Base-by-base conservation (phyloP, 2,888 invertebrate genomes). In the Caenorhabditis sp. region DNA sequence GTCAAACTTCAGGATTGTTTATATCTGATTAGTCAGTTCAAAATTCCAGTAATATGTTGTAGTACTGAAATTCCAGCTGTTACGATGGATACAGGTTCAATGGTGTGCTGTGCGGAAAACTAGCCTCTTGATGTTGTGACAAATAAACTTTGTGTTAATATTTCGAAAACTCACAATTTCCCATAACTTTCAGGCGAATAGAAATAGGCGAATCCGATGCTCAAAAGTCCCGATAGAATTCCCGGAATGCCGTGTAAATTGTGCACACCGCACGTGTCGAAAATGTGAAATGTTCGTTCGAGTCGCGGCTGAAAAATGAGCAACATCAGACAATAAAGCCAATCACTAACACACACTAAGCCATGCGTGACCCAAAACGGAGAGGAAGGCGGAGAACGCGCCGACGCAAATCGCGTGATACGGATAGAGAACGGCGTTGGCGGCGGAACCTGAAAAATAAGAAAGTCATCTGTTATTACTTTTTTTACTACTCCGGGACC, bases 211-310 rank as follows among this genome's bases (percentile, higher is more conserved):
- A 83, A 78, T 50, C 81, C 66, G 49, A 83, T 82, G 58, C 77
- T 75, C 57, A 78, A 62, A 10, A 81, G 87, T 31, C 93, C 96
- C 0, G 94, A 94, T 58, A 94, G 89, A 1, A 97, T 88, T 1
- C 94, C 96, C 0, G 97, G 97, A 93, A 96, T 93, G 0, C 96
- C 97, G 88, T 97, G 97, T 19, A 97, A 91, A 89, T 97, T 97
- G 89, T 97, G 92, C 1, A 97, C 95, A 6, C 97, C 97, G 87
- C 96, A 97, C 0, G 94, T 94, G 88, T 95, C 95, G 83, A 92
- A 92, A 50, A 95, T 88, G 37, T 91, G 91, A 0, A 92, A 78
- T 23, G 73, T 70, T 50, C 88, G 89, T 50, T 90, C 90, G 23
- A 86, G 75, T 50, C 71, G 71, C 10, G 85, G 85, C 86, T 86